Percentiles rank a stretch among this genome's conserved stretches.
Evolutionary conservation across 2,797 vertebrate species (phyloP).

Genomic region (Leptoclinus maculatus): DNA sequence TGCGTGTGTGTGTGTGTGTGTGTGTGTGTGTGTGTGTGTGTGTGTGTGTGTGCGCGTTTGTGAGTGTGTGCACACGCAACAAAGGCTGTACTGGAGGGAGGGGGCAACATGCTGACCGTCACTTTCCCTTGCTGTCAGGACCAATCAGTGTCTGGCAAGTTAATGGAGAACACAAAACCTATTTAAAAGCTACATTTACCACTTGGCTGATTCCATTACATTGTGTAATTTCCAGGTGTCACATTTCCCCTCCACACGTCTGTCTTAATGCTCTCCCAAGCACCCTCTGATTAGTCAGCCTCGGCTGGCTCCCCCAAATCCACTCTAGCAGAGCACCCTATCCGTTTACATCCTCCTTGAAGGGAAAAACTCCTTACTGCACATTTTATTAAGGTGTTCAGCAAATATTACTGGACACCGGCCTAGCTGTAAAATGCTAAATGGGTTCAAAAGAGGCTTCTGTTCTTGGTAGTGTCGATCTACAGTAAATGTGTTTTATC

Average conservation of each 20-base stretch:
- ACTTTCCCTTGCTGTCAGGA: slow-evolving; percentile 88
- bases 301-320: slow-evolving; percentile 84
- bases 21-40: slow-evolving; percentile 2
- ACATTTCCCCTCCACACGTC: slow-evolving; percentile 90
- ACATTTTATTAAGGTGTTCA: slow-evolving; percentile 74
- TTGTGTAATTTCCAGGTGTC: slow-evolving; percentile 98
- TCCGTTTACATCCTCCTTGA: slow-evolving; percentile 77
- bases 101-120: slow-evolving; percentile 87
- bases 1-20: slow-evolving; percentile 6
- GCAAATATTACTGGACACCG: slow-evolving; percentile 58
- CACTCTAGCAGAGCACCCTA: slow-evolving; percentile 73
- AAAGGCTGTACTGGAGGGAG: slow-evolving; percentile 59
- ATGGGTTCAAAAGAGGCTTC: slow-evolving; percentile 30
- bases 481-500: slow-evolving; percentile 7
- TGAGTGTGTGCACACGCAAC: not conserved
- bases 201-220: slow-evolving; percentile 99
- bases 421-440: slow-evolving; percentile 42
- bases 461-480: slow-evolving; percentile 16
- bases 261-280: slow-evolving; percentile 87
- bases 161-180: slow-evolving; percentile 98
- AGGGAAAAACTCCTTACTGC: slow-evolving; percentile 76
- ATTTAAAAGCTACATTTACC: slow-evolving; percentile 99
- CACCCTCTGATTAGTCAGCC: slow-evolving; percentile 85
- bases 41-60: not conserved
- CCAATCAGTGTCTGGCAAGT: slow-evolving; percentile 92